A percentile compares a stretch with the other conserved stretches of the same genome.
These are phyloP conservation scores for Capitulum mitella DNA, from an alignment of 2,888 invertebrate species.

Conservation along the genomic window DNA sequence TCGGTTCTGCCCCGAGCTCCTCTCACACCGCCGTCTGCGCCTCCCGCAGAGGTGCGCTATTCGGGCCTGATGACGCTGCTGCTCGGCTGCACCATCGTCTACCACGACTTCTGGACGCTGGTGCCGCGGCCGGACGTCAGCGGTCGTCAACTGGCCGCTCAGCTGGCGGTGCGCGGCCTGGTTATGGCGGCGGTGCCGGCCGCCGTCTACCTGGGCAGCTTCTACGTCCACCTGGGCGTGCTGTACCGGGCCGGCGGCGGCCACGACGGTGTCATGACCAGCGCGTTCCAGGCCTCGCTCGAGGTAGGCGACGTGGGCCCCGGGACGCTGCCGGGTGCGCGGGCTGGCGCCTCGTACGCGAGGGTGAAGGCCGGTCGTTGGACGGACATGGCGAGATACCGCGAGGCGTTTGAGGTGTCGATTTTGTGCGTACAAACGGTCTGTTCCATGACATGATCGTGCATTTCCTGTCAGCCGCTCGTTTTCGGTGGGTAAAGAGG, in stretches of 20 bases:
- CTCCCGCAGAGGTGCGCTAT: conserved; percentile 85
- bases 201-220: conserved; percentile 66
- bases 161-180: conserved; percentile 48
- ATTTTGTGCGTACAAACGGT: too few species aligned
- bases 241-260: conserved; percentile 88
- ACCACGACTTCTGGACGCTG: conserved; percentile 66
- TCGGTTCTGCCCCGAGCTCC: too few species aligned
- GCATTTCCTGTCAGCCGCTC: too few species aligned
- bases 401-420: too few species aligned
- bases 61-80: conserved; percentile 73
- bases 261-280: conserved; percentile 93
- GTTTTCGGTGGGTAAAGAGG: too few species aligned
- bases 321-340: too few species aligned
- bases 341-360: too few species aligned
- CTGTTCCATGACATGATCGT: too few species aligned
- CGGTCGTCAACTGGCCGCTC: conserved; percentile 48
- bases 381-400: too few species aligned
- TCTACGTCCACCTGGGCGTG: conserved; percentile 72
- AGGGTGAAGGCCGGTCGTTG: too few species aligned
- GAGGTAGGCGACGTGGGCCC: too few species aligned
- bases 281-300: conserved; percentile 88
- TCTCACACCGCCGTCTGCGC: conserved; percentile 5
- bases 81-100: conserved; percentile 62
- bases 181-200: conserved; percentile 55
- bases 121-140: conserved; percentile 40